Conservation (phyloP, 1,140 invertebrate genomes). For the Conus ventricosus region DNA sequence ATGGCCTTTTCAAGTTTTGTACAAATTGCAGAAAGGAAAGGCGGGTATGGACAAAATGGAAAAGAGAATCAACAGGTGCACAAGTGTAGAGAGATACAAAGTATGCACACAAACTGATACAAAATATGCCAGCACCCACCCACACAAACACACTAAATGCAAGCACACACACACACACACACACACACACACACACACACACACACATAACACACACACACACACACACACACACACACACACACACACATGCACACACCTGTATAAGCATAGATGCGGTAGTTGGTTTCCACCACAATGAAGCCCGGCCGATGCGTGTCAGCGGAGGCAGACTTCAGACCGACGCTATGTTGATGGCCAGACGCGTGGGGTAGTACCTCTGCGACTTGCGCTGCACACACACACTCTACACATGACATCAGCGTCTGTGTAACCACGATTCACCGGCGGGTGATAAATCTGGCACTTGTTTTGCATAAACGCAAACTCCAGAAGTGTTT, state of each 20-base stretch:
- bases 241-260: constrained; percentile 58
- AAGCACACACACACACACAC: neutral
- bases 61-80: neutral
- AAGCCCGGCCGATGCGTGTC: constrained; percentile 80
- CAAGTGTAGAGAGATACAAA: too few relatives aligned
- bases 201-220: neutral
- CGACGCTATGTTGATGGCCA: constrained; percentile 92
- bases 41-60: neutral
- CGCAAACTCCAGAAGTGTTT: too few relatives aligned
- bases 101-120: neutral
- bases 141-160: too few relatives aligned
- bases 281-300: constrained; percentile 98
- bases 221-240: neutral
- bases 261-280: constrained; percentile 96
- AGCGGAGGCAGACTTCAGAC: constrained; percentile 73
- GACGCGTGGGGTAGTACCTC: constrained; percentile 94
- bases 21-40: too few relatives aligned
- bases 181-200: neutral
- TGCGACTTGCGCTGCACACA: constrained; percentile 86
- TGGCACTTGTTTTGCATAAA: too few relatives aligned
- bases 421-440: too few relatives aligned
- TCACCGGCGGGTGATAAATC: too few relatives aligned
- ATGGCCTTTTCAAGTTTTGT: too few relatives aligned
- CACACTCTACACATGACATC: neutral
- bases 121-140: neutral